phyloP scores from a whole-genome alignment of 1,140 invertebrate genomes.

The Zaprionus taronus region DNA sequence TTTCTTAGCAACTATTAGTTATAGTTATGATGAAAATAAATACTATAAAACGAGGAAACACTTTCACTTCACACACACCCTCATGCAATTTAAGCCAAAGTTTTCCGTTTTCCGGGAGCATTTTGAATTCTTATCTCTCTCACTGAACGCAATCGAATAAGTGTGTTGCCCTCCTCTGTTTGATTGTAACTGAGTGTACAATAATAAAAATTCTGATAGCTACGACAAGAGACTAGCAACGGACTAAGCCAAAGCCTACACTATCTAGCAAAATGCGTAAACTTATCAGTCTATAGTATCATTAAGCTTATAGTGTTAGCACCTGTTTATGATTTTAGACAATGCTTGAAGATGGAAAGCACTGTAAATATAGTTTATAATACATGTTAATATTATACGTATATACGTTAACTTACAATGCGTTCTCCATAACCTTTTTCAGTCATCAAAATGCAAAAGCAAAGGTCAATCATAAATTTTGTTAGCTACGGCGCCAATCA shows the following conservation, averaged over 20 bases:
- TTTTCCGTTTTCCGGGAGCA: conserved; percentile 57
- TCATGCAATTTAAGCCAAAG: conserved; percentile 63
- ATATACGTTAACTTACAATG: not conserved
- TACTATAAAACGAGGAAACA: not conserved
- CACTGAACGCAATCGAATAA: conserved; percentile 2
- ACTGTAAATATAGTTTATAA: too few species aligned
- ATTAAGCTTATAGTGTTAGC: too few species aligned
- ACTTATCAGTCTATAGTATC: not conserved
- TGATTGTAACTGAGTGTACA: conserved; percentile 32
- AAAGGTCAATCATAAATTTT: not conserved
- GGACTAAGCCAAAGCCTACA: not conserved
- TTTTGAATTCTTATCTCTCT: conserved; percentile 48
- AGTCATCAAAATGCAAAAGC: not conserved
- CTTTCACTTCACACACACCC: conserved; percentile 44
- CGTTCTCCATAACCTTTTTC: not conserved
- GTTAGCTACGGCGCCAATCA: not conserved
- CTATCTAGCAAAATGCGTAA: not conserved
- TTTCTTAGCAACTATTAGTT: not conserved
- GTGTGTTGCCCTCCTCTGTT: conserved; percentile 11
- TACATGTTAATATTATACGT: not conserved
- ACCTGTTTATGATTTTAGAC: too few species aligned
- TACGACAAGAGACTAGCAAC: not conserved
- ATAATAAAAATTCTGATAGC: conserved; percentile 14
- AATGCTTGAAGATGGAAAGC: too few species aligned
- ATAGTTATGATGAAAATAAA: not conserved